Percentiles rank a stretch among this genome's conserved stretches.
These are phyloP conservation scores for Pseudomyrmex concolor DNA, from an alignment of 1,140 invertebrate species.

Conservation along the genomic window DNA sequence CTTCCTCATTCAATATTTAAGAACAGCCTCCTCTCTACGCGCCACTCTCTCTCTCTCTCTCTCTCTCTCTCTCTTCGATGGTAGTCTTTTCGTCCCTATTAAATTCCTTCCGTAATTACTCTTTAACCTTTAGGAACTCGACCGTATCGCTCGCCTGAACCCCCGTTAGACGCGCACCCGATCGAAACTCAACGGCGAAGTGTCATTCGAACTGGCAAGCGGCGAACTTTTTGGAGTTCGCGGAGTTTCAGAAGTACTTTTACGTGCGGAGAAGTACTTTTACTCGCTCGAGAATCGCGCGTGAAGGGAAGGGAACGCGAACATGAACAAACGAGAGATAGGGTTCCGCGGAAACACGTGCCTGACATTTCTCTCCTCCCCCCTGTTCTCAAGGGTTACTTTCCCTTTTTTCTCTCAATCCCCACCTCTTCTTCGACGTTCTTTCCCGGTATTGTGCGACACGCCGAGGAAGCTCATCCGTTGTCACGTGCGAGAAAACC, in stretches of 20 bases:
- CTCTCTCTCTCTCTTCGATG: background rate
- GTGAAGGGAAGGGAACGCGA: background rate
- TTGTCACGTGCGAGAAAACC: background rate
- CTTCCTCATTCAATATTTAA: background rate
- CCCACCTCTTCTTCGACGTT: background rate
- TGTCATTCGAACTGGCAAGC: conserved; percentile 49
- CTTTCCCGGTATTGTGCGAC: conserved; percentile 22
- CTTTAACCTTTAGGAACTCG: conserved; percentile 22
- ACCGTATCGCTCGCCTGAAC: conserved; percentile 41
- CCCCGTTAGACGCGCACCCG: conserved; percentile 27
- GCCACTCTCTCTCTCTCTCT: background rate
- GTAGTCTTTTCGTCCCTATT: conserved; percentile 21
- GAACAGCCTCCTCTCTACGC: background rate
- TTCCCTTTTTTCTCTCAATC: conserved; percentile 14
- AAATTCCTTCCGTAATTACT: conserved; percentile 50
- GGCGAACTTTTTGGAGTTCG: conserved; percentile 58
- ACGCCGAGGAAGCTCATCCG: conserved; percentile 10
- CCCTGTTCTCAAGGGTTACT: conserved; percentile 23
- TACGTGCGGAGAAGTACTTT: conserved; percentile 7
- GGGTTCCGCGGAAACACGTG: conserved; percentile 4
- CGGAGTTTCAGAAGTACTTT: conserved; percentile 35
- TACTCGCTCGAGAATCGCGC: conserved; percentile 19
- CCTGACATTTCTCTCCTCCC: conserved; percentile 36
- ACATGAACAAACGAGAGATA: background rate
- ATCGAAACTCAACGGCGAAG: conserved; percentile 57